Percentiles rank a stretch among this genome's conserved stretches.
Evolutionary conservation across 2,888 invertebrate genomes (phyloP).

Genomic region (Pyrochroa serraticornis): DNA sequence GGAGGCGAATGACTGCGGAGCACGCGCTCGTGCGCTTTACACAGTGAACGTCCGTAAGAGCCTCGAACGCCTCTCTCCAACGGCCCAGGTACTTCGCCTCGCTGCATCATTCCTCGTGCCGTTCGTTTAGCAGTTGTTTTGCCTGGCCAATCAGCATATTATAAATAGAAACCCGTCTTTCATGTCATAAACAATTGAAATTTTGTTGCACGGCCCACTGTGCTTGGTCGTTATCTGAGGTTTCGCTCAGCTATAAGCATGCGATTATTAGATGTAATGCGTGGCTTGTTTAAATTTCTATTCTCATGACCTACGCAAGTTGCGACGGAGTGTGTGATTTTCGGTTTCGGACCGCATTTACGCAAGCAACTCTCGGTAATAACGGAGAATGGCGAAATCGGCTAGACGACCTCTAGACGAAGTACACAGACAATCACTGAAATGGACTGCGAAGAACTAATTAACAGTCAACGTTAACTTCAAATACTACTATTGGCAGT

Average conservation of each 20-base stretch:
- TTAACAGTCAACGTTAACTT: too few relatives aligned
- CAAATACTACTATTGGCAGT: too few relatives aligned
- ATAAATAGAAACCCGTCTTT: constrained; percentile 20
- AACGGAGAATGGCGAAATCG: too few relatives aligned
- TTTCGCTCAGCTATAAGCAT: too few relatives aligned
- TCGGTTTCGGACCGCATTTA: background rate
- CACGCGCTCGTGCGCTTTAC: constrained; percentile 62
- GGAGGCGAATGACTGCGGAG: constrained; percentile 59
- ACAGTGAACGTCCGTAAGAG: constrained; percentile 51
- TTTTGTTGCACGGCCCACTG: background rate
- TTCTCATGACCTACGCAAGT: constrained; percentile 12
- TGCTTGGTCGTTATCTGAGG: too few relatives aligned
- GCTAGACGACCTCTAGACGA: constrained; percentile 1
- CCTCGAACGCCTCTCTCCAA: constrained; percentile 30
- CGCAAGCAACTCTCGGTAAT: background rate
- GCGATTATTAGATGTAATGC: too few relatives aligned
- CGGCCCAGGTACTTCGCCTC: constrained; percentile 65
- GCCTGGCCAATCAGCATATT: constrained; percentile 27
- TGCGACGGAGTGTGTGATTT: background rate
- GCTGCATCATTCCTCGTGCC: constrained; percentile 57
- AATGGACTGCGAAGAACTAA: too few relatives aligned
- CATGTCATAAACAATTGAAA: constrained; percentile 17
- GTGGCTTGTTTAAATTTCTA: background rate
- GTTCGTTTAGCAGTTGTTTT: constrained; percentile 36
- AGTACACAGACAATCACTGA: background rate